Conservation (phyloP, 2,113 vertebrate genomes). For the Boleophthalmus pectinirostris region DNA sequence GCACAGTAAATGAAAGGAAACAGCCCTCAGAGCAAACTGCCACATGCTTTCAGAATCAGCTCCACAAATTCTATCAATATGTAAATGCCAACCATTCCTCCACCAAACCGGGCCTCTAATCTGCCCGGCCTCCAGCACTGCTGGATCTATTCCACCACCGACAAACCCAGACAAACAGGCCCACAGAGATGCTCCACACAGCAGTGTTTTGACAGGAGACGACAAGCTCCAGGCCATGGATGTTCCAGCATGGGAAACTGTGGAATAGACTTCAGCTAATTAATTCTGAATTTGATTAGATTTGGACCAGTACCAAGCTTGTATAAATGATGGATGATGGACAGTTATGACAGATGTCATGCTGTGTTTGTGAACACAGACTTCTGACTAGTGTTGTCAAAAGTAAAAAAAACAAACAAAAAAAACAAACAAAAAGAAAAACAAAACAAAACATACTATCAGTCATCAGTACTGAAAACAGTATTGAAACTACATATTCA, state of each 20-base stretch:
- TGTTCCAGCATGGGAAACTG: not conserved
- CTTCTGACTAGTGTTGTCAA: no score
- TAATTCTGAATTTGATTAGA: not conserved
- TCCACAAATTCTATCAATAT: constrained; percentile 54
- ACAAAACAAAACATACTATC: no score
- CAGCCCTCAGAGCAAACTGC: constrained; percentile 25
- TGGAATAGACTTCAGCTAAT: not conserved
- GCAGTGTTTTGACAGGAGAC: not conserved
- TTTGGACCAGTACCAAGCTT: not conserved
- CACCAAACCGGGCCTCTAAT: constrained; percentile 39
- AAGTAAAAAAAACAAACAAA: no score
- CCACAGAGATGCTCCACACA: constrained; percentile 14
- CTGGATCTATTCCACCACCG: constrained; percentile 28
- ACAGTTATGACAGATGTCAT: not conserved
- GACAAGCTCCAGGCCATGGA: not conserved
- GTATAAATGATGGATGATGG: no score
- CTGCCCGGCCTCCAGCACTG: constrained; percentile 30
- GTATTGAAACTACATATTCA: no score
- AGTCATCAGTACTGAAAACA: no score
- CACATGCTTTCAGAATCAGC: constrained; percentile 36
- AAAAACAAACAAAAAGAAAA: no score
- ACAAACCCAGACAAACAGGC: constrained; percentile 23
- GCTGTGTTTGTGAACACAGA: not conserved
- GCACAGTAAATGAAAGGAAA: constrained; percentile 10
- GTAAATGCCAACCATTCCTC: constrained; percentile 50